Evolutionary conservation across 2,113 vertebrate species (phyloP).

Genomic region (Scartelaos histophorus): DNA sequence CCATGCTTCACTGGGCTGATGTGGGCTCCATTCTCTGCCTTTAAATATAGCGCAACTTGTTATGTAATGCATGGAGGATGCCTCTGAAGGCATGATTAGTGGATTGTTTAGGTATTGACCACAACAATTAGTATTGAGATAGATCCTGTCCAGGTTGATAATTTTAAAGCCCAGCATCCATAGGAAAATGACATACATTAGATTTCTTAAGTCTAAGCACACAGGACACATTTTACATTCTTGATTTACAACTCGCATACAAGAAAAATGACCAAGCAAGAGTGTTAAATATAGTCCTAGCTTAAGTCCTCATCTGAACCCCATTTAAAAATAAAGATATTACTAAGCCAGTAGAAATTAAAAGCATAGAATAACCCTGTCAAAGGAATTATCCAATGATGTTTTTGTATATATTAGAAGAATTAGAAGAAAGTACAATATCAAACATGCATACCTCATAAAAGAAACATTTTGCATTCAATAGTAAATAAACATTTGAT

Average conservation of each 20-base stretch:
- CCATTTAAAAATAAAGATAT: not conserved
- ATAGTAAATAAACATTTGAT: not conserved
- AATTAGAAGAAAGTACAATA: not conserved
- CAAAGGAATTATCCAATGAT: not conserved
- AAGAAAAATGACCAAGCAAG: conserved; percentile 3
- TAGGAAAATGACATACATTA: conserved; percentile 5
- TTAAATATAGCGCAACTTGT: conserved; percentile 71
- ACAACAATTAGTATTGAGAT: conserved; percentile 32
- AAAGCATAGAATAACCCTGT: not conserved
- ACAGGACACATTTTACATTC: conserved; percentile 2
- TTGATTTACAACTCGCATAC: not conserved
- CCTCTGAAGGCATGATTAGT: conserved; percentile 56
- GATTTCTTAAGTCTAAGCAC: not conserved
- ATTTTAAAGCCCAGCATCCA: not conserved
- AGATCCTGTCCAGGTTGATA: not conserved
- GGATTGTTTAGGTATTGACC: conserved; percentile 36
- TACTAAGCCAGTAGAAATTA: not conserved
- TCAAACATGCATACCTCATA: not conserved
- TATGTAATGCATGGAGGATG: conserved; percentile 64
- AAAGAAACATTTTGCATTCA: not conserved
- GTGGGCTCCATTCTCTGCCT: conserved; percentile 64
- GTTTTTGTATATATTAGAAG: no score
- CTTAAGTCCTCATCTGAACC: not conserved
- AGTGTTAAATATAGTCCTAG: not conserved
- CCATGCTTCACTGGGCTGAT: conserved; percentile 61